phyloP scores from a whole-genome alignment of 2,113 vertebrate genomes.

The Petromus typicus region DNA sequence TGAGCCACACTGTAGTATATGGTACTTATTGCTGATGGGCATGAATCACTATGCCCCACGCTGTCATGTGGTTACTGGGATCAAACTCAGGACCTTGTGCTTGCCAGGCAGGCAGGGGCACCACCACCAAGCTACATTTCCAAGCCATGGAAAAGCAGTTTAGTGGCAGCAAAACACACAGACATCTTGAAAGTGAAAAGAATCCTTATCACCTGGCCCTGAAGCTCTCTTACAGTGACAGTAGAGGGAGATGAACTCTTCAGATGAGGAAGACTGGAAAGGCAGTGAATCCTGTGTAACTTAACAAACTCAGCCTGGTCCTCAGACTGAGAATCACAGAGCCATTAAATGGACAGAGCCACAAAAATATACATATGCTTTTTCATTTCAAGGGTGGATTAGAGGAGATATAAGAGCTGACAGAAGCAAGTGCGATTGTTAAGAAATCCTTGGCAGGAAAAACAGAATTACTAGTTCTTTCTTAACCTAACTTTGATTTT shows the following conservation, averaged over 20 bases:
- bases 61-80: no score
- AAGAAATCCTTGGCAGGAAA: constrained; percentile 6
- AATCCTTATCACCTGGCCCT: background rate
- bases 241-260: background rate
- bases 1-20: no score
- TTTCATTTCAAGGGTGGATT: background rate
- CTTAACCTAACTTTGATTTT: background rate
- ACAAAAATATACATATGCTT: background rate
- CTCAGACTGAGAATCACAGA: background rate
- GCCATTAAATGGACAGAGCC: background rate
- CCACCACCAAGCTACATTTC: no score
- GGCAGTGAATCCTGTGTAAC: background rate
- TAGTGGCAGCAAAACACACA: background rate
- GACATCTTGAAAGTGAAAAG: background rate
- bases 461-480: background rate
- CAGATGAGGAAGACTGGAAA: background rate
- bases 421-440: background rate
- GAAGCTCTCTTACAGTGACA: background rate
- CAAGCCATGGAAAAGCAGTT: background rate
- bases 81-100: no score
- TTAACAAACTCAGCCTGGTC: background rate
- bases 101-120: no score
- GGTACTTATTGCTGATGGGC: no score
- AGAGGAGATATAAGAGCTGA: background rate
- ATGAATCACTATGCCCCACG: no score